Evolutionary conservation across 2,888 invertebrate genomes (phyloP), one percentile per base, ranked within the genome.

Genomic region (Orthonychiurus folsomi): DNA sequence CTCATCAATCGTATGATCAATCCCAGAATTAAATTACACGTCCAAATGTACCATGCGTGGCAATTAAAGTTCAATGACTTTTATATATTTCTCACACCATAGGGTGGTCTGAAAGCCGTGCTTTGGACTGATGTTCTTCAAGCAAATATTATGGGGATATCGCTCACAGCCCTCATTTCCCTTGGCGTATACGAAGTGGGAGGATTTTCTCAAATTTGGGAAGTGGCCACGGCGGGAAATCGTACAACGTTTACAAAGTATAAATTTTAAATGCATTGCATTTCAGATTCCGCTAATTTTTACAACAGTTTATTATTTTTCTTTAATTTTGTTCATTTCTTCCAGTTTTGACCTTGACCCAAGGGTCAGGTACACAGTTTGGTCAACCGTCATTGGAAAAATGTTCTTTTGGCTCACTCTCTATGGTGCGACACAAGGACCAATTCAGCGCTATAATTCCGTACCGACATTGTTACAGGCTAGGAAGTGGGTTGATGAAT

Each of bases 21-120:
- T 37, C 18, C 15, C 9, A 9, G 15, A 37, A 37, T 37, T 37
- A 5, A 37, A 37, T 37, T 15, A 37, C 5, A 37, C 15, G 37
- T 9, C 15, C 15, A 15, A 56, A 50, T n/a, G n/a, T n/a, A n/a
- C n/a, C n/a, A n/a, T n/a, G n/a, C n/a, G n/a, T n/a, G n/a, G n/a
- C 25, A 24, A 59, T 24, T 57, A 25, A 26, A 3, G 1, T 12
- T 23, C 1, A 61, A 21, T 64, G 23, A 54, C 59, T 26, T 54
- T 61, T 9, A 50, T 50, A 18, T 5, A 21, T 21, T 58, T n/a
- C n/a, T n/a, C n/a, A n/a, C n/a, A n/a, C n/a, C n/a, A 15, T 75
- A 70, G 70, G 70, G 70, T 26, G 70, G 70, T 15, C 61, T 69
- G 47, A 70, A 70, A 61, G 69, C 69, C 21, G 70, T 70, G 15